These are phyloP conservation scores for Caenorhabditis drosophilae DNA, from an alignment of 2,888 invertebrate species.

Conservation along the genomic window DNA sequence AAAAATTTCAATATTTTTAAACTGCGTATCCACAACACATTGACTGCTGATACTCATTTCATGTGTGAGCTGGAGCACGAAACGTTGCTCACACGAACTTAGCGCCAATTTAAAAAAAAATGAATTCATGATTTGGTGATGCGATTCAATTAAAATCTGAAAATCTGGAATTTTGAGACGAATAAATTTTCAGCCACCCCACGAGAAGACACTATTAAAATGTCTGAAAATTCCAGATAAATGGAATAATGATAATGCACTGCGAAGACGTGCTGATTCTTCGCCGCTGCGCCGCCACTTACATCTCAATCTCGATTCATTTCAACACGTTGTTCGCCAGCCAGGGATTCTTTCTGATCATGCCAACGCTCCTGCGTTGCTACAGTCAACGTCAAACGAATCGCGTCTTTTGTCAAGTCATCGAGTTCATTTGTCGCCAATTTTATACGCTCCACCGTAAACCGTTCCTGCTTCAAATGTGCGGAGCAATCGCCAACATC, in stretches of 20 bases:
- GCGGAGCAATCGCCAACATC: constrained; percentile 95
- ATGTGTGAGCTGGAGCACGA: no score
- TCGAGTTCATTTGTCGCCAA: constrained; percentile 97
- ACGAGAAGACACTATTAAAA: not conserved
- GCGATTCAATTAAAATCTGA: no score
- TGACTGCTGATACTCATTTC: no score
- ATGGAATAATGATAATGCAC: constrained; percentile 92
- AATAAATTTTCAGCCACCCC: no score
- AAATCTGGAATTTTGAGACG: no score
- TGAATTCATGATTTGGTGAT: no score
- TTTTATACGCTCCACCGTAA: constrained; percentile 91
- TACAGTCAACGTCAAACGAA: constrained; percentile 98
- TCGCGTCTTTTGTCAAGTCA: constrained; percentile 88
- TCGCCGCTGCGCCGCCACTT: constrained; percentile 90
- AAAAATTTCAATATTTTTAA: no score
- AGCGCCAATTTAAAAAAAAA: no score
- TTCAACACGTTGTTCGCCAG: constrained; percentile 97
- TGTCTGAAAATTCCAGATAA: constrained; percentile 70
- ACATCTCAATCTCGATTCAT: constrained; percentile 94
- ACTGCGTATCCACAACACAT: no score
- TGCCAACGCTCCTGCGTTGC: constrained; percentile 93
- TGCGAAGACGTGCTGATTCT: constrained; percentile 95
- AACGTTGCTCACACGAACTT: no score
- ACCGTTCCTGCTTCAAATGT: constrained; percentile 77
- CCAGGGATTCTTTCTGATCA: constrained; percentile 86